Base-by-base conservation (phyloP, 35 echinoderm and acorn worm genomes). In the Amphiura filiformis region DNA sequence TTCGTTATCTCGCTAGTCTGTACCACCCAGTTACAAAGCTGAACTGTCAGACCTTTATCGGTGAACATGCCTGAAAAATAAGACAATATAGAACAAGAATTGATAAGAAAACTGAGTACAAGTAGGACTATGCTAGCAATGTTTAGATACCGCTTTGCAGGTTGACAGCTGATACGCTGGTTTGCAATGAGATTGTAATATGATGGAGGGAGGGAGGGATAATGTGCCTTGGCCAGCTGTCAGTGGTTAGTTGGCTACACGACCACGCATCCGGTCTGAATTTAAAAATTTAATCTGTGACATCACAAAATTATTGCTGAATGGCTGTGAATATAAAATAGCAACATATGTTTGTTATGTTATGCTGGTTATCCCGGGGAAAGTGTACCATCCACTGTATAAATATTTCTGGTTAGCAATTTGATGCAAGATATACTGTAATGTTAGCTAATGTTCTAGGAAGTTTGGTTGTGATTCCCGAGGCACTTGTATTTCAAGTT, bases 21-120 rank as follows among this genome's bases (percentile, higher is more conserved):
- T 34, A 85, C 82, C 1, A 96, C 90, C 94, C 94, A 96, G 90
- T 96, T 90, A 41, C 94, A 96, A 17, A 92, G 90, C 78, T 89
- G 85, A 32, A 93, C 40, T 78, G 85, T 79, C 26, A 76, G 22
- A 5, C 86, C 75, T 38, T 56, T 86, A 33, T 88, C 91, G 15
- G 75, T 39, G 18, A 88, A 84, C 37, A 61, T 88, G 83, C 91
- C 91, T 93, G 80, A 26, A 32, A 35, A 30, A 65, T 17, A 49
- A 91, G 23, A 81, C 35, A 42, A 41, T 39, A 38, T 18, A 39
- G 5, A 12, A 32, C 18, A 81, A 39, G 31, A 13, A 30, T 39
- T 39, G 37, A 39, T 34, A 35, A 79, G 34, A 79, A n/a, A n/a
- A n/a, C n/a, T n/a, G n/a, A n/a, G n/a, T n/a, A n/a, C 56, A 64